phyloP scores from a whole-genome alignment of 2,888 invertebrate genomes.

The Leptopilina drosophilae region DNA sequence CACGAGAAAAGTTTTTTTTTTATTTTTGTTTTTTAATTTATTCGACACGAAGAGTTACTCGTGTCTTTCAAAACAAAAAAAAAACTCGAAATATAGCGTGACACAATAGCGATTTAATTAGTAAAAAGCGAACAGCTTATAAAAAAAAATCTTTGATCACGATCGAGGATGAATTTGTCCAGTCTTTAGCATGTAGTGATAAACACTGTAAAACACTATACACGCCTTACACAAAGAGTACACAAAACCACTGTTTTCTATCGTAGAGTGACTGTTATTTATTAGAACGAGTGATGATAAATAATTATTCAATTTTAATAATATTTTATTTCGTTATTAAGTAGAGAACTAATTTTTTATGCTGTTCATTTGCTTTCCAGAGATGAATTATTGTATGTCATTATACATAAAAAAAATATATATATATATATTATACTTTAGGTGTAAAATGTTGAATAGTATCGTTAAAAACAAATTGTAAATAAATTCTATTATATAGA shows the following conservation, averaged over 20 bases:
- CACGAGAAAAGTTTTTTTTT: background rate
- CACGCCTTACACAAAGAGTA: slow-evolving; percentile 37
- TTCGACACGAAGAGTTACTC: background rate
- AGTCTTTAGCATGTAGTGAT: slow-evolving; percentile 23
- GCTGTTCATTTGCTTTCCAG: slow-evolving; percentile 14
- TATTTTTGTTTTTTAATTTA: background rate
- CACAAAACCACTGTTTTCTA: slow-evolving; percentile 33
- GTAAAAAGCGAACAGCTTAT: background rate
- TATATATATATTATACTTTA: background rate
- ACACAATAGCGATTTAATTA: slow-evolving; percentile 7
- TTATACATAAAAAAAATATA: background rate
- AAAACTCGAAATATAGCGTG: slow-evolving; percentile 5
- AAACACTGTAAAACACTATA: slow-evolving; percentile 16
- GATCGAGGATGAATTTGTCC: slow-evolving; percentile 31
- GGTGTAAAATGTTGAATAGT: slow-evolving; percentile 15
- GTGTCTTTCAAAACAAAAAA: background rate
- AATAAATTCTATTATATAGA: slow-evolving; percentile 18
- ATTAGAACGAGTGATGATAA: slow-evolving; percentile 36
- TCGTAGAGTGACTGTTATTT: slow-evolving; percentile 39
- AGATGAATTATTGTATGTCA: slow-evolving; percentile 9
- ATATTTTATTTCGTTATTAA: slow-evolving; percentile 14
- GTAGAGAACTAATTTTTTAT: slow-evolving; percentile 32
- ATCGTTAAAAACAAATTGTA: slow-evolving; percentile 32
- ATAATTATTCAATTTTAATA: slow-evolving; percentile 13
- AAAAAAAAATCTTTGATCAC: background rate